phyloP scores from a whole-genome alignment of 2,888 invertebrate genomes.

The Drosophila infuscata region DNA sequence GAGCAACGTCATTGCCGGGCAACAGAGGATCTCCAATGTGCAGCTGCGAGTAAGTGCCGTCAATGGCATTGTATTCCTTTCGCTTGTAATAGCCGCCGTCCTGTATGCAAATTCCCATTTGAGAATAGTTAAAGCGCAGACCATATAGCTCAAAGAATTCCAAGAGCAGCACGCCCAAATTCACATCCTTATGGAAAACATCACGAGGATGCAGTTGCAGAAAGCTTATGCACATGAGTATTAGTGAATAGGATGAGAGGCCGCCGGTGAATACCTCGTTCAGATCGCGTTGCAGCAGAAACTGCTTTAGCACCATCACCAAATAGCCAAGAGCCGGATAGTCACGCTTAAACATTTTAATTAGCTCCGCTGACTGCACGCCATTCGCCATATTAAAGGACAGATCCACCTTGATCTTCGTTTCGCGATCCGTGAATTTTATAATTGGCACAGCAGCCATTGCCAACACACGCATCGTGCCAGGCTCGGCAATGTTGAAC shows the following conservation, averaged over 20 bases:
- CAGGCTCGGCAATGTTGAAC: constrained; percentile 94
- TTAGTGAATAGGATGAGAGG: constrained; percentile 98
- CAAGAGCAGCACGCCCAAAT: constrained; percentile 96
- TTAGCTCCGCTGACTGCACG: constrained; percentile 97
- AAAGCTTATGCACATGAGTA: constrained; percentile 99
- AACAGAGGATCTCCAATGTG: constrained; percentile 99
- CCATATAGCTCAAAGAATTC: constrained; percentile 99
- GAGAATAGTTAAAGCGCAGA: constrained; percentile 97
- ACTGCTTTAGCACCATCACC: constrained; percentile 99
- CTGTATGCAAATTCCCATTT: constrained; percentile 93
- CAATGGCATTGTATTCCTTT: constrained; percentile 95
- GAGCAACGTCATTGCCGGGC: constrained; percentile 97
- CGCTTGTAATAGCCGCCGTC: constrained; percentile 96
- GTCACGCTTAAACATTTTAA: constrained; percentile 93
- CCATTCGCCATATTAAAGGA: constrained; percentile 99
- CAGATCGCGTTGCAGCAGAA: constrained; percentile 97
- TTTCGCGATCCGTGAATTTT: constrained; percentile 94
- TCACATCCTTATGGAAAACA: constrained; percentile 89
- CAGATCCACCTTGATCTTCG: constrained; percentile 96
- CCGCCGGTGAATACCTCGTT: constrained; percentile 99
- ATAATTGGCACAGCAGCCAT: constrained; percentile 99
- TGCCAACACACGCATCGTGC: constrained; percentile 96
- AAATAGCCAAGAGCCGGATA: constrained; percentile 96
- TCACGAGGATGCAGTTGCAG: constrained; percentile 95
- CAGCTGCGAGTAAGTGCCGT: constrained; percentile 95